Percentiles rank a stretch among this genome's conserved stretches.
These are phyloP conservation scores for Drosophila peninsularis DNA, from an alignment of 2,888 invertebrate genomes.

Conservation along the genomic window DNA sequence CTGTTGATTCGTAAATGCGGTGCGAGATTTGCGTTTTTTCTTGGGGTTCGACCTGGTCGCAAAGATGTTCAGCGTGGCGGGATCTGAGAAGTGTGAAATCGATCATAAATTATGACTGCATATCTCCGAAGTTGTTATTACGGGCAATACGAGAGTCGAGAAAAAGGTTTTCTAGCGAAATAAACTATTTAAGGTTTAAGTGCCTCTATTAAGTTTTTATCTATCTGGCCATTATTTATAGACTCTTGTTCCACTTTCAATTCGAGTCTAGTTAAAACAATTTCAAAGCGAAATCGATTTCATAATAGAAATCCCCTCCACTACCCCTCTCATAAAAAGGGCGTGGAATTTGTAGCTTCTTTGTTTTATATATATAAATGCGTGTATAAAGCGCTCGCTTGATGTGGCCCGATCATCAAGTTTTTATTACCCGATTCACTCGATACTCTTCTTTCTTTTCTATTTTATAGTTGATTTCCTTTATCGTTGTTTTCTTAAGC, in stretches of 20 bases:
- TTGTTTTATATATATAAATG: constrained; percentile 30
- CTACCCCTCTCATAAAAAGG: constrained; percentile 19
- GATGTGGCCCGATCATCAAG: constrained; percentile 53
- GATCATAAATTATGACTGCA: constrained; percentile 20
- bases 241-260: constrained; percentile 54
- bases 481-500: constrained; percentile 61
- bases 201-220: constrained; percentile 30
- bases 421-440: constrained; percentile 50
- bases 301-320: constrained; percentile 53
- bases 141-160: not conserved
- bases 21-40: constrained; percentile 98
- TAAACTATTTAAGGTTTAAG: constrained; percentile 29
- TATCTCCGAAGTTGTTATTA: not conserved
- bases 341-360: constrained; percentile 46
- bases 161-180: constrained; percentile 9
- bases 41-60: constrained; percentile 95
- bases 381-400: constrained; percentile 28
- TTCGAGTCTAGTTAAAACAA: constrained; percentile 64
- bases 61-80: constrained; percentile 94
- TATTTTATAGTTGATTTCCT: constrained; percentile 56
- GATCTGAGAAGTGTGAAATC: constrained; percentile 86
- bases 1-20: constrained; percentile 99
- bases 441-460: constrained; percentile 31
- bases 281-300: constrained; percentile 58
- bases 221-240: constrained; percentile 23